Conservation (phyloP, 1,140 invertebrate genomes). For the Drosophila subobscura region DNA sequence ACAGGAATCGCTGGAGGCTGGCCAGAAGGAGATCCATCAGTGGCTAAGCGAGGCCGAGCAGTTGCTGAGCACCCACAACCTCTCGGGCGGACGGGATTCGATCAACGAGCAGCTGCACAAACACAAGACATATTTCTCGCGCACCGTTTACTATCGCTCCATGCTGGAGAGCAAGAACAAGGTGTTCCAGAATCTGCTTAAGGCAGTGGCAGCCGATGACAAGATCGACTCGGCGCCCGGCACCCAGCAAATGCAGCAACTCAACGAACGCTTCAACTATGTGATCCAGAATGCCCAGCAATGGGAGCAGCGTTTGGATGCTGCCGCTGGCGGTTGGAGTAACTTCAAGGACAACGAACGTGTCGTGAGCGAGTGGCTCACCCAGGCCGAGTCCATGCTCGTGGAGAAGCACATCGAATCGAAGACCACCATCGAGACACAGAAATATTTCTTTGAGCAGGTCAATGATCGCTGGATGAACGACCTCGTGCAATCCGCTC, state of each 20-base stretch:
- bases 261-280: conserved; percentile 92
- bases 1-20: conserved; percentile 94
- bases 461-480: conserved; percentile 93
- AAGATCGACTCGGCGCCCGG: conserved; percentile 89
- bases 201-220: conserved; percentile 89
- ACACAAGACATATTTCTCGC: conserved; percentile 94
- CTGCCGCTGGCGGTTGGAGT: conserved; percentile 92
- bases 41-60: conserved; percentile 94
- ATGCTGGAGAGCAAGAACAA: conserved; percentile 98
- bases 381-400: conserved; percentile 91
- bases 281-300: conserved; percentile 89
- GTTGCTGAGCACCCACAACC: conserved; percentile 86
- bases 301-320: conserved; percentile 91
- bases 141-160: conserved; percentile 95
- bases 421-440: conserved; percentile 91
- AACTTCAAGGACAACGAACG: conserved; percentile 91
- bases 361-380: conserved; percentile 93
- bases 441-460: conserved; percentile 93
- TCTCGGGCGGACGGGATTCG: conserved; percentile 89
- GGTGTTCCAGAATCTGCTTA: conserved; percentile 94
- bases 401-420: conserved; percentile 92
- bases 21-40: conserved; percentile 91
- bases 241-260: conserved; percentile 88
- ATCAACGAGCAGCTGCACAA: conserved; percentile 90
- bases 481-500: conserved; percentile 90